Base-by-base conservation (phyloP, 2,888 invertebrate species). In the Achlya flavicornis region DNA sequence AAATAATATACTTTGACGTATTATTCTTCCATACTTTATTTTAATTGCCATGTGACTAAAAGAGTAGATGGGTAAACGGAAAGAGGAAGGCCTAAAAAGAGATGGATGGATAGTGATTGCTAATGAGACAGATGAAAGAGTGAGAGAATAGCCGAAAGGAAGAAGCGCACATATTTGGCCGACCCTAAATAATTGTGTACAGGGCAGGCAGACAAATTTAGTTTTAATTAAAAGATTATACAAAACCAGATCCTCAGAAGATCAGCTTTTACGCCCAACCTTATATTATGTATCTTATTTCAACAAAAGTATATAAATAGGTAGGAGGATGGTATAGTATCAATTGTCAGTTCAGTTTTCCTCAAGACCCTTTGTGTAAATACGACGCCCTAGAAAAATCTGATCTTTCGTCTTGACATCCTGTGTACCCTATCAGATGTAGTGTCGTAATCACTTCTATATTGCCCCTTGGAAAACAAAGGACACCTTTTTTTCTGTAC, bases 391-490 rank as follows among this genome's bases (percentile, higher is more conserved):
- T 53, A 53, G 53, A 53, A 53, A 53, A 53, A 53, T n/a, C 53
- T 53, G 53, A 19, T n/a, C 16, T 53, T 53, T 53, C 19, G 53
- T 53, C 53, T 53, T 53, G 53, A 53, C 53, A n/a, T 53, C 19
- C 19, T 53, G 53, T 53, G 53, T 53, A 53, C 53, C 53, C 53
- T 53, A 53, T 53, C 19, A 53, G 53, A 53, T 53, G 19, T 53
- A 53, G n/a, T 53, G 53, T 53, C 53, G 16, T 53, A 53, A 53
- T 53, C 53, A 53, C 53, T 53, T 53, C 53, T 53, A 19, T 53
- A 53, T 53, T 53, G 53, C 53, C 53, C 10, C 53, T 16, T 41
- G 19, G 26, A 59, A 60, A 60, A 60, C 60, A 60, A 60, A 60
- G 8, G 60, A 60, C 43, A 59, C 53, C 53, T 53, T 41, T 41